Evolutionary conservation across 2,797 vertebrate species (phyloP).

Genomic region (Rhincodon typus): DNA sequence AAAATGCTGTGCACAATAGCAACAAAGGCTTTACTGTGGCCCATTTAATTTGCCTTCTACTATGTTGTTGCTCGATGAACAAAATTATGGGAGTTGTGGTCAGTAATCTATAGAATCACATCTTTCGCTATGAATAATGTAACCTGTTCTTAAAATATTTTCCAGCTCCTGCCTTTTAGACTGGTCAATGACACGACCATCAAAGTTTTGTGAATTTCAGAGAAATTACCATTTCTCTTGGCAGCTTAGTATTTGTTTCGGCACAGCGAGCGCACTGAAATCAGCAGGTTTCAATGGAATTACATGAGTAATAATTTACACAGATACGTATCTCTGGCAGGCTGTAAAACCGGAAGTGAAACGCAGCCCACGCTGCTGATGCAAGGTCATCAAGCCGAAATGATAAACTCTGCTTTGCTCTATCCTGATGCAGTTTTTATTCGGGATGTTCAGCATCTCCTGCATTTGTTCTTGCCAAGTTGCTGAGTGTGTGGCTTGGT

Average conservation of each 20-base stretch:
- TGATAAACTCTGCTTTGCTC: neutral
- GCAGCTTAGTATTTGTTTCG: neutral
- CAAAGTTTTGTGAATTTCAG: neutral
- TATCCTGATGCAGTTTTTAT: too few species aligned
- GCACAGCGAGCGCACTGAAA: neutral
- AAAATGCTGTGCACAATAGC: neutral
- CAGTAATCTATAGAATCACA: neutral
- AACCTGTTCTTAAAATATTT: neutral
- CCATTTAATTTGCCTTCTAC: neutral
- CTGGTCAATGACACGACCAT: neutral
- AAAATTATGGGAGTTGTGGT: neutral
- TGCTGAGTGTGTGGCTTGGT: neutral
- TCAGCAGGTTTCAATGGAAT: neutral
- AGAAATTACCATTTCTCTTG: neutral
- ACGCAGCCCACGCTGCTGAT: neutral
- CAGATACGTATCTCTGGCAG: neutral
- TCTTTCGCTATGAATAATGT: neutral
- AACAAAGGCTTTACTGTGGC: neutral
- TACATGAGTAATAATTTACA: neutral
- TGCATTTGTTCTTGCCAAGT: neutral
- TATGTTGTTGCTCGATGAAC: neutral
- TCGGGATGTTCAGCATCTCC: neutral
- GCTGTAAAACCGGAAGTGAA: neutral
- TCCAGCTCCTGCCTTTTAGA: neutral
- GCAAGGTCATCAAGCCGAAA: too few species aligned